A percentile compares a stretch with the other conserved stretches of the same genome.
These are phyloP conservation scores for Eupelmus urozonus DNA, from an alignment of 2,888 invertebrate genomes.

Conservation along the genomic window DNA sequence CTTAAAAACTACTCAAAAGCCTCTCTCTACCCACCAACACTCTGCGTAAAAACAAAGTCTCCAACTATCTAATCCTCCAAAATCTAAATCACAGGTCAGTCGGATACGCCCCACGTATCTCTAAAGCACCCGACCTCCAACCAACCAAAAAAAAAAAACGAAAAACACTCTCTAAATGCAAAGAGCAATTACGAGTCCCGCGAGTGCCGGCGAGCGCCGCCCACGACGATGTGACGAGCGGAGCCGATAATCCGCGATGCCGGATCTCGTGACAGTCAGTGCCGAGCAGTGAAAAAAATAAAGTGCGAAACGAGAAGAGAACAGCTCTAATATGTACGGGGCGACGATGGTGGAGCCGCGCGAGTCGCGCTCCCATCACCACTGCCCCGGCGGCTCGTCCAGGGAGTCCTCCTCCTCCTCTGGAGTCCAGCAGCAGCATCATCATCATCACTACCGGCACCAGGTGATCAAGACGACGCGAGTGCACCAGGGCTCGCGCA, in stretches of 20 bases:
- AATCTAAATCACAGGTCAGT: conserved; percentile 30
- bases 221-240: neutral
- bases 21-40: neutral
- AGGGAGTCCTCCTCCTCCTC: conserved; percentile 3
- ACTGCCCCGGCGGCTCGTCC: neutral
- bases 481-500: conserved; percentile 72
- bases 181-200: neutral
- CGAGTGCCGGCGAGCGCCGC: neutral
- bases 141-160: neutral
- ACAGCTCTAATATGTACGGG: conserved; percentile 47
- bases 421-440: conserved; percentile 62
- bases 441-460: conserved; percentile 71
- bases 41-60: neutral
- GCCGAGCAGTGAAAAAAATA: neutral
- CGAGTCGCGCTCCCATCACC: conserved; percentile 15
- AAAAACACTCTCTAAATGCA: too few species aligned
- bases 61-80: neutral
- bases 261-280: neutral
- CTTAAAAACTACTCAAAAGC: too few species aligned
- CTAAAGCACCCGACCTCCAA: conserved; percentile 11
- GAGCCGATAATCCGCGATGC: neutral
- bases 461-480: conserved; percentile 74
- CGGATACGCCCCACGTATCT: conserved; percentile 44
- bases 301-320: neutral
- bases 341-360: conserved; percentile 55